Evolutionary conservation across 2,113 vertebrate genomes (phyloP).

Genomic region (Andinoacara biseriatus): DNA sequence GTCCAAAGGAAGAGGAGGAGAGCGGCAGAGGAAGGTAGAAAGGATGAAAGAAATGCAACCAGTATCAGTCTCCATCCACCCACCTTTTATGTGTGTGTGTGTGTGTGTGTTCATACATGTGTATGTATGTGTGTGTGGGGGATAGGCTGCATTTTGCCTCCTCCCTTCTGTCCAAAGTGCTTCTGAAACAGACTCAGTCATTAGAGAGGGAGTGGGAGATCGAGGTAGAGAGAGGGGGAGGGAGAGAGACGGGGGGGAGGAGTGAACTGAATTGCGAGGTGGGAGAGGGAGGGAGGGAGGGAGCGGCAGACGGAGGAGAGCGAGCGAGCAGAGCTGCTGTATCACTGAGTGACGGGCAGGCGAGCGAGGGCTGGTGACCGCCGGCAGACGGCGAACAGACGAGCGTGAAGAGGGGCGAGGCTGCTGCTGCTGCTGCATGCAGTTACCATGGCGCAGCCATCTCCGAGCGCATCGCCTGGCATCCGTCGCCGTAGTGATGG

Average conservation of each 20-base stretch:
- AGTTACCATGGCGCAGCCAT: conserved; percentile 81
- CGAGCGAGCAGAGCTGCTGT: conserved; percentile 41
- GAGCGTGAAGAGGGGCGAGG: conserved; percentile 58
- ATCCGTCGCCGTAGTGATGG: conserved; percentile 81
- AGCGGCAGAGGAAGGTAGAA: not conserved
- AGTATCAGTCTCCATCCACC: conserved; percentile 61
- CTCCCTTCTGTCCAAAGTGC: conserved; percentile 55
- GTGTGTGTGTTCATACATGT: conserved; percentile 37
- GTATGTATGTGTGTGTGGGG: conserved; percentile 33
- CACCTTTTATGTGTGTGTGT: conserved; percentile 23
- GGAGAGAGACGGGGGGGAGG: not conserved
- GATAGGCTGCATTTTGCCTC: conserved; percentile 48
- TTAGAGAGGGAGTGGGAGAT: conserved; percentile 45
- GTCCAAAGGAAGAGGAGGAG: not conserved
- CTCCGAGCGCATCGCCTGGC: conserved; percentile 70
- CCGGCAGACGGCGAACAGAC: conserved; percentile 16
- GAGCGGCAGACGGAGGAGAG: conserved; percentile 23
- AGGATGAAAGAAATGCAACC: conserved; percentile 40
- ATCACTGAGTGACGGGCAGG: conserved; percentile 40
- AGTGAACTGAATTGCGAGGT: conserved; percentile 8
- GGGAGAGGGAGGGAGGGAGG: conserved; percentile 21
- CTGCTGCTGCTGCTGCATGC: conserved; percentile 44
- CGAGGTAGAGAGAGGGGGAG: conserved; percentile 8
- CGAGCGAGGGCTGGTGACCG: conserved; percentile 42
- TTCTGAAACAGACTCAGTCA: conserved; percentile 60